Conservation (phyloP, 2,113 vertebrate genomes). For the Trinectes maculatus region DNA sequence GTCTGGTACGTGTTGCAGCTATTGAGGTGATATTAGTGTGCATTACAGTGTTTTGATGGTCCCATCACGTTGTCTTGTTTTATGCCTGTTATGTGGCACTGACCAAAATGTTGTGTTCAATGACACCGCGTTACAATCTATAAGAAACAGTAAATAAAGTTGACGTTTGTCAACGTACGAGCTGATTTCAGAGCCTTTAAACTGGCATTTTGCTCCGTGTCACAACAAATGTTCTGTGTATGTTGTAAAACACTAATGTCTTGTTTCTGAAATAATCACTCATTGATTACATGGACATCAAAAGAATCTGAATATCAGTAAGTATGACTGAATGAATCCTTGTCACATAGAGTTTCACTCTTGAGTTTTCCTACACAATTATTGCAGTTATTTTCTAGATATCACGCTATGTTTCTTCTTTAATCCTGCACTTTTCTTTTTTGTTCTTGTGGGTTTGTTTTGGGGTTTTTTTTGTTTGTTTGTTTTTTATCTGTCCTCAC, state of each 20-base stretch:
- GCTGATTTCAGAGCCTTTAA: slow-evolving; percentile 3
- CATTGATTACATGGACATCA: slow-evolving; percentile 85
- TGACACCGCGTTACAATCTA: neutral
- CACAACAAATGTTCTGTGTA: slow-evolving; percentile 78
- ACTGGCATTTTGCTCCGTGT: slow-evolving; percentile 72
- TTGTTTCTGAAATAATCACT: slow-evolving; percentile 87
- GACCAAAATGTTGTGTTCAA: slow-evolving; percentile 67
- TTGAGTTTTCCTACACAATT: slow-evolving; percentile 70
- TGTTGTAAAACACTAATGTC: slow-evolving; percentile 86
- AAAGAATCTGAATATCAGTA: slow-evolving; percentile 83
- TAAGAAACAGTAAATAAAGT: too few relatives aligned
- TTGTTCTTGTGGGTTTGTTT: slow-evolving; percentile 65
- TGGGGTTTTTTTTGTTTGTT: slow-evolving; percentile 40
- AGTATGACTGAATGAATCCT: slow-evolving; percentile 80
- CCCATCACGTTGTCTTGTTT: slow-evolving; percentile 78
- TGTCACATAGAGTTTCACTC: slow-evolving; percentile 66
- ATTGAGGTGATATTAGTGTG: slow-evolving; percentile 42
- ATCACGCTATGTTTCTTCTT: slow-evolving; percentile 57
- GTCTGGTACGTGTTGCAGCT: slow-evolving; percentile 64
- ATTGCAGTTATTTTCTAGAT: slow-evolving; percentile 57
- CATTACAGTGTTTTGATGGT: slow-evolving; percentile 63
- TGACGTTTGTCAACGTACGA: neutral
- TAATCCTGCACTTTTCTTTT: slow-evolving; percentile 62
- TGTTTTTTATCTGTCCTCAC: slow-evolving; percentile 41
- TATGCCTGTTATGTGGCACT: slow-evolving; percentile 76